Percentiles rank a stretch among this genome's conserved stretches.
Evolutionary conservation across 2,113 vertebrate genomes (phyloP).

Genomic region (Eurypyga helias): DNA sequence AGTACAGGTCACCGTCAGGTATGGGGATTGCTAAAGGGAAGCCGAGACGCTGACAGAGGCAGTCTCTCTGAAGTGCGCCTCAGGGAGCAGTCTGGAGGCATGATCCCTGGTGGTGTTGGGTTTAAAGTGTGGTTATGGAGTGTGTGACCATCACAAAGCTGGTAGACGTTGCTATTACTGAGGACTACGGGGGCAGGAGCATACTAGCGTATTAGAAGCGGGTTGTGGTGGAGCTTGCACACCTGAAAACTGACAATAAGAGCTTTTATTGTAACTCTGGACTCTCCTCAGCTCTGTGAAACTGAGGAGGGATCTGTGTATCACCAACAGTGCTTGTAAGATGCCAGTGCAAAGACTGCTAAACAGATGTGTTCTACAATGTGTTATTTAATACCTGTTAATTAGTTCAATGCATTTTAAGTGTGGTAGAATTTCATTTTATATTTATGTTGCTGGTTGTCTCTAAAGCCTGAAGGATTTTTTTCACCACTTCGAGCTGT

Average conservation of each 20-base stretch:
- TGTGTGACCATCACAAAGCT: not conserved
- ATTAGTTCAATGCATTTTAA: not conserved
- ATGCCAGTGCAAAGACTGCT: not conserved
- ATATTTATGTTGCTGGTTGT: not conserved
- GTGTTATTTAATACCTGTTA: not conserved
- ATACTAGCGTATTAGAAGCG: not conserved
- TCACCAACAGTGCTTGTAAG: not conserved
- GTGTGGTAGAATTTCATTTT: not conserved
- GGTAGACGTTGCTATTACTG: not conserved
- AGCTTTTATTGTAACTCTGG: not conserved
- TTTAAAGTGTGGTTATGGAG: not conserved
- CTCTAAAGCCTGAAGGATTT: not conserved
- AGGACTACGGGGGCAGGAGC: not conserved
- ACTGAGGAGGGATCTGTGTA: not conserved
- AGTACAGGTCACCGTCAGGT: not conserved
- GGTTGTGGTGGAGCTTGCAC: not conserved
- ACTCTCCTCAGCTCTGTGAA: not conserved
- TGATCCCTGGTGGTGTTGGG: not conserved
- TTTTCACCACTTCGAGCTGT: not conserved
- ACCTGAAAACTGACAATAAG: not conserved
- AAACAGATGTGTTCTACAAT: not conserved
- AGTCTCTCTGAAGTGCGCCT: not conserved
- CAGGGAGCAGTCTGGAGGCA: not conserved
- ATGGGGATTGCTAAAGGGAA: not conserved
- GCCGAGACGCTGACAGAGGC: not conserved